Evolutionary conservation across 2,797 vertebrate species (phyloP), one percentile per base, ranked within the genome.

Genomic region (Hydrocynus forskahlii): DNA sequence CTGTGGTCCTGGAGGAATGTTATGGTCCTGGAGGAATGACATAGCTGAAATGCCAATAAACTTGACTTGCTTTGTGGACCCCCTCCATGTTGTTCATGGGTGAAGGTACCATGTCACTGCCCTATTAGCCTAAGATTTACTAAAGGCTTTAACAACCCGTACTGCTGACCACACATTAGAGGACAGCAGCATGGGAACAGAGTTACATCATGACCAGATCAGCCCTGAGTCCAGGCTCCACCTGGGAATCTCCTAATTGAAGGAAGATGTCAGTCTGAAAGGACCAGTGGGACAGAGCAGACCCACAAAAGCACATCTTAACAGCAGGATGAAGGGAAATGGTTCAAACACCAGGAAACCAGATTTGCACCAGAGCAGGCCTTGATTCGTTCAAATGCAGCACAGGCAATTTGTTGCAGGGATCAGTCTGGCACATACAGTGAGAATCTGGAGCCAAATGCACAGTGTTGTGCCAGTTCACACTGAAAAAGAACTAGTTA

Each of bases 281-380:
- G 17, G 54, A 69, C 64, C 45, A 81, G 25, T 75, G 25, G 25
- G 55, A 69, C 25, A 38, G 43, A 5, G 54, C 16, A 40, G 45
- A 62, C 64, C 69, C 17, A 62, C 17, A 62, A 48, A 75, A 75
- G 29, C 13, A 13, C 23, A 17, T 81, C 72, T 76, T 21, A 29
- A 25, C 54, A 13, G 66, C 75, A 40, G 55, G 45, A 62, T 69
- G 25, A 81, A 76, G 43, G 43, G 73, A 81, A 76, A 70, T 76
- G 67, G 54, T 40, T 69, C 29, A 38, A 73, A 57, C 29, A 74
- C 52, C 29, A 55, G 66, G 66, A 70, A 70, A 23, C 67, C 50
- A 45, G 6, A 13, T 50, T 16, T 21, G 19, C 19, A 3, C 54
- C 79, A 75, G 55, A 81, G 40, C 25, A 50, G 43, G 23, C n/a